Evolutionary conservation across 2,888 invertebrate genomes (phyloP).

Genomic region (Aquatica leii): DNA sequence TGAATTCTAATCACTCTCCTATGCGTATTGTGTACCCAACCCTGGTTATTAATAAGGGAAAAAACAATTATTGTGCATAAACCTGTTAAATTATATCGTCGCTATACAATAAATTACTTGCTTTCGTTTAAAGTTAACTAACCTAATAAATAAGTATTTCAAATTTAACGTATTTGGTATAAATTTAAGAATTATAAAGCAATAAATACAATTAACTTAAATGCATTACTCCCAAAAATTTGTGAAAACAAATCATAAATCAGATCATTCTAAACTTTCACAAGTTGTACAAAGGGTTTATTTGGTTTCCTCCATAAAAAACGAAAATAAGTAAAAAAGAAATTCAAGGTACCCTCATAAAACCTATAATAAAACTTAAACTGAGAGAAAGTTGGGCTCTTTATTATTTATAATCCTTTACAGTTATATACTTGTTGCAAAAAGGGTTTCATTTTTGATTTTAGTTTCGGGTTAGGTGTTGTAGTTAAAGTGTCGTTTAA

Average conservation of each 20-base stretch:
- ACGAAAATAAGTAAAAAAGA: conserved; percentile 7
- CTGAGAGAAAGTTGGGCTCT: conserved; percentile 20
- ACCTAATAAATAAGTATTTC: too few relatives aligned
- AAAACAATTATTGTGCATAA: too few relatives aligned
- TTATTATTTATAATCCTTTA: conserved; percentile 33
- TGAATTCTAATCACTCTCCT: too few relatives aligned
- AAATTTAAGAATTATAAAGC: too few relatives aligned
- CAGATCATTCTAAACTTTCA: conserved; percentile 1
- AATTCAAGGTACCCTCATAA: conserved; percentile 23
- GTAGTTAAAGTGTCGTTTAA: conserved; percentile 2
- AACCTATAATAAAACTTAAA: conserved; percentile 27
- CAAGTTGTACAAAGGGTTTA: conserved; percentile 10
- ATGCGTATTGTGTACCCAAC: too few relatives aligned
- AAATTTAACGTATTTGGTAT: too few relatives aligned
- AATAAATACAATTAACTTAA: too few relatives aligned
- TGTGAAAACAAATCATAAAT: conserved; percentile 9
- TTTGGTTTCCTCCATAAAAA: conserved; percentile 6
- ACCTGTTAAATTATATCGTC: too few relatives aligned
- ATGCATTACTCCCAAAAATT: too few relatives aligned
- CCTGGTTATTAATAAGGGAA: too few relatives aligned
- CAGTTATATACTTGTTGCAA: conserved; percentile 24
- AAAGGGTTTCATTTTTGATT: conserved; percentile 8
- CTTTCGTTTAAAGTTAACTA: too few relatives aligned
- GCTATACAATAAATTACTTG: too few relatives aligned
- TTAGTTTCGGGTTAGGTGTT: conserved; percentile 14